Percentiles rank a stretch among this genome's conserved stretches.
Conservation (phyloP, 2,113 vertebrate genomes). For the Periophthalmus modestus region DNA sequence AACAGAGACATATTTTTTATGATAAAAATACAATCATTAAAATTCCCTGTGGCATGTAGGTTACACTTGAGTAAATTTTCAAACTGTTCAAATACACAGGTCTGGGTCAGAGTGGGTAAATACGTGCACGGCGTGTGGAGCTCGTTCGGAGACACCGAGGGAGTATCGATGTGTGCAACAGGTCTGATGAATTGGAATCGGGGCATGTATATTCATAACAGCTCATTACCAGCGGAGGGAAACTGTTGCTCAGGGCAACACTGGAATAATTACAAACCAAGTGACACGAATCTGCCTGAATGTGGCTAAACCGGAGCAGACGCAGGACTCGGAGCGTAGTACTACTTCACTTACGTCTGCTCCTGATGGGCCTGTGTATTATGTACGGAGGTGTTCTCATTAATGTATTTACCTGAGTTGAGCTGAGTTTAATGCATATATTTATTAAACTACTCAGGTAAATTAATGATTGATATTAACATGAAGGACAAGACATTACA, state of each 20-base stretch:
- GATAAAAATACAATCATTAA: background rate
- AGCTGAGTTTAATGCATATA: too few species aligned
- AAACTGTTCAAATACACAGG: background rate
- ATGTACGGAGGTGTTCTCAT: too few species aligned
- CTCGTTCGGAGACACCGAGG: background rate
- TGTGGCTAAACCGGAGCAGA: constrained; percentile 15
- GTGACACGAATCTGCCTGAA: constrained; percentile 35
- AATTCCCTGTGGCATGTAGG: background rate
- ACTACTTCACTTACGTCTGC: background rate
- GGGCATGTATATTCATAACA: constrained; percentile 56
- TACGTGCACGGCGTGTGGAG: constrained; percentile 34
- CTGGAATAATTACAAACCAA: constrained; percentile 43
- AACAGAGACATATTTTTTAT: too few species aligned
- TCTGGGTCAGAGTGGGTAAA: background rate
- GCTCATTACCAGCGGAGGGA: constrained; percentile 33
- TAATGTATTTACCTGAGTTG: too few species aligned
- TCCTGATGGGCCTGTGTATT: too few species aligned
- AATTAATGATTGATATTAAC: too few species aligned
- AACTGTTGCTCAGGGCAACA: constrained; percentile 36
- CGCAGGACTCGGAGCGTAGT: background rate
- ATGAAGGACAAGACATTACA: too few species aligned
- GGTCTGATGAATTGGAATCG: constrained; percentile 44
- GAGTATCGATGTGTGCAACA: constrained; percentile 27
- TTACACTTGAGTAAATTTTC: background rate
- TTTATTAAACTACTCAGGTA: too few species aligned